phyloP scores from a whole-genome alignment of 2,113 vertebrate species.

The Physeter macrocephalus region DNA sequence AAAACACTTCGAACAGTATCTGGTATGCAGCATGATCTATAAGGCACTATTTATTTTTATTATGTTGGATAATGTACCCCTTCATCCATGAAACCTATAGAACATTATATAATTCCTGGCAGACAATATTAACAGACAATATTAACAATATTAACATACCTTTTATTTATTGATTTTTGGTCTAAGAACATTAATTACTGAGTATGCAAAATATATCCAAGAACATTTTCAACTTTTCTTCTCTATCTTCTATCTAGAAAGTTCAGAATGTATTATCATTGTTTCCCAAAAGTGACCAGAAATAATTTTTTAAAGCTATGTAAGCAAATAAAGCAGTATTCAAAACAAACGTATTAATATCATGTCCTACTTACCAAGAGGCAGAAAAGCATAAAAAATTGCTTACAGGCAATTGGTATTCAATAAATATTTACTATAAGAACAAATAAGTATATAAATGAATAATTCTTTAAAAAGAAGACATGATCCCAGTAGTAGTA shows the following conservation, averaged over 20 bases:
- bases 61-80: not conserved
- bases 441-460: not conserved
- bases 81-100: not conserved
- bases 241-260: not conserved
- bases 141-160: not conserved
- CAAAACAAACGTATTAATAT: constrained; percentile 19
- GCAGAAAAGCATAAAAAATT: not conserved
- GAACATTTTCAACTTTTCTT: not conserved
- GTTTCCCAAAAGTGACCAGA: not conserved
- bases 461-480: not conserved
- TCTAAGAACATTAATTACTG: not conserved
- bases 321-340: not conserved
- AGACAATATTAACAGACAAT: not conserved
- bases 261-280: not conserved
- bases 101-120: not conserved
- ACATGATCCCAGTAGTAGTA: not conserved
- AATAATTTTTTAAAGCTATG: not conserved
- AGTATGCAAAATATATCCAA: not conserved
- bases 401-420: not conserved
- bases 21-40: not conserved
- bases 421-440: not conserved
- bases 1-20: not conserved
- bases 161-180: constrained; percentile 1
- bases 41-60: not conserved
- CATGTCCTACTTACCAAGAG: not conserved